Evolutionary conservation across 2,113 vertebrate genomes (phyloP), one percentile per base, ranked within the genome.

Genomic region (Colistium nudipinnis): DNA sequence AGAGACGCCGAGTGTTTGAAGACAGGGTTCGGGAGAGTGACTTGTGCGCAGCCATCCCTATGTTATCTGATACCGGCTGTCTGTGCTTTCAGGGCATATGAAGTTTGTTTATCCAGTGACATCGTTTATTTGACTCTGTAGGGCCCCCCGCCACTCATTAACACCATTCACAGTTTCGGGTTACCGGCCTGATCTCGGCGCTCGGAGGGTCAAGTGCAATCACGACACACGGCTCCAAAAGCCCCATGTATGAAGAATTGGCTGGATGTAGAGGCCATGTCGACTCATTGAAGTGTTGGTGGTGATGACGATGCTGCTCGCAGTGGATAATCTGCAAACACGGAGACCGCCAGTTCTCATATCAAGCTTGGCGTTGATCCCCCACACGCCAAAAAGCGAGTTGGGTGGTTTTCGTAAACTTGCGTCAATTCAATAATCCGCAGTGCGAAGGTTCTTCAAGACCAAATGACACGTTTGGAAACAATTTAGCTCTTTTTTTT

Each of bases 51-150:
- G 83, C 72, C 76, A 75, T 85, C 87, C 82, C 88, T 69, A 74
- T 84, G 87, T 81, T 73, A 91, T 85, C 73, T 62, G 88, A 90
- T 85, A 84, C 70, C 4, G 69, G 49, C 80, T 66, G 75, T 84
- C 74, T 85, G 74, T 81, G 85, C 87, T 90, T 90, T 90, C 80
- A 88, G 89, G 89, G 78, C 75, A 79, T 74, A 86, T 76, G 83
- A 80, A 69, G 81, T 89, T 86, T 90, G 89, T 91, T 90, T 93
- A 79, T 81, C 62, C 71, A 74, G 86, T 80, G 80, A 91, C 90
- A 89, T 88, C 13, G 89, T 91, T 92, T 91, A 88, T 92, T 91
- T 90, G 88, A 90, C 82, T 90, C 82, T 43, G 55, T 59, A 68
- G 80, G 74, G 82, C 74, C 79, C 7, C 22, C 81, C 59, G 76